Percentiles rank a stretch among this genome's conserved stretches.
These are phyloP conservation scores for Agonum fuliginosum DNA, from an alignment of 2,888 invertebrate species.

Conservation along the genomic window DNA sequence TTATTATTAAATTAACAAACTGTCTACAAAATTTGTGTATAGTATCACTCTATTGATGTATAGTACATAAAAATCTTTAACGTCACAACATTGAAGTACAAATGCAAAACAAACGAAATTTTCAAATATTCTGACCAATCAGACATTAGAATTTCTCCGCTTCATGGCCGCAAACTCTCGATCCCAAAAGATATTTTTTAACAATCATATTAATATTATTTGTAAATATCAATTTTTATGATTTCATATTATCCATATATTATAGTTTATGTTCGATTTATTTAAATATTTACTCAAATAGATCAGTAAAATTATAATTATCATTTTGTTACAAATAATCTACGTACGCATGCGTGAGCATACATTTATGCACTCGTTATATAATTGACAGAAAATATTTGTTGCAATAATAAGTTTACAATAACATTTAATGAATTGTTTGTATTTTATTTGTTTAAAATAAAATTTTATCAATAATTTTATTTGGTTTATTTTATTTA, in stretches of 20 bases:
- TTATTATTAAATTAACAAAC: constrained; percentile 55
- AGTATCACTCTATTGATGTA: constrained; percentile 50
- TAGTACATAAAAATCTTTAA: constrained; percentile 62
- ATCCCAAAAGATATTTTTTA: constrained; percentile 56
- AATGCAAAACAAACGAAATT: constrained; percentile 64
- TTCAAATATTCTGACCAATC: constrained; percentile 68
- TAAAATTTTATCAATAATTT: background rate
- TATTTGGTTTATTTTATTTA: background rate
- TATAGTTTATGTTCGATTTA: background rate
- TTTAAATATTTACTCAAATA: background rate
- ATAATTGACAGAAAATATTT: background rate
- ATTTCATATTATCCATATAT: background rate
- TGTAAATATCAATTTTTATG: constrained; percentile 13
- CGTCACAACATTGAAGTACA: constrained; percentile 62
- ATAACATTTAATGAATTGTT: background rate
- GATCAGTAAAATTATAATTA: background rate
- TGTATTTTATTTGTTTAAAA: background rate
- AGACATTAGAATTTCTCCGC: constrained; percentile 60
- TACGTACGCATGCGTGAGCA: background rate
- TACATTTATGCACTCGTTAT: constrained; percentile 9
- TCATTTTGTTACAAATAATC: background rate
- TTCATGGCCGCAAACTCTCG: constrained; percentile 62
- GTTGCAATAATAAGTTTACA: background rate
- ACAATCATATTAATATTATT: background rate
- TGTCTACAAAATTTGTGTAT: constrained; percentile 42